Evolutionary conservation across 2,888 invertebrate genomes (phyloP), one percentile per base, ranked within the genome.

Genomic region (Apoderus coryli): DNA sequence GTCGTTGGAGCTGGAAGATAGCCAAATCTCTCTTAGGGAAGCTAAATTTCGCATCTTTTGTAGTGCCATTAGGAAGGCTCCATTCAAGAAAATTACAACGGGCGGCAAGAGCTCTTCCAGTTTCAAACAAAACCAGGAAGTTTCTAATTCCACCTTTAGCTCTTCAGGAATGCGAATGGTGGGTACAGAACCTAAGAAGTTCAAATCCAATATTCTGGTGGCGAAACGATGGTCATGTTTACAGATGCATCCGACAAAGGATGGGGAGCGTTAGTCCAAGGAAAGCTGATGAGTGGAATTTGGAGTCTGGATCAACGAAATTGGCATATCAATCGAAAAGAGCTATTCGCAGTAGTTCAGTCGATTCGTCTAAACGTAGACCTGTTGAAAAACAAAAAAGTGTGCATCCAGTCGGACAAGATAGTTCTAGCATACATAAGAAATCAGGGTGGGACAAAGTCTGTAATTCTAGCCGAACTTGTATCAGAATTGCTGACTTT

Each of bases 271-370:
- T 23, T 22, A 10, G 14, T 32, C 13, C n/a, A 14, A 14, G 14
- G 16, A n/a, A n/a, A n/a, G n/a, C n/a, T n/a, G n/a, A n/a, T n/a
- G n/a, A n/a, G n/a, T n/a, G n/a, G n/a, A n/a, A n/a, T n/a, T n/a
- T n/a, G n/a, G n/a, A n/a, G n/a, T n/a, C n/a, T n/a, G n/a, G n/a
- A n/a, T n/a, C n/a, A 41, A 25, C 19, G 15, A 14, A 5, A n/a
- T 6, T 41, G 40, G 38, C 42, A 42, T 25, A 37, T 42, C 14
- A 42, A 39, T 29, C 13, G 11, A 24, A 40, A 40, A 23, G 40
- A 40, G 23, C 9, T 41, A n/a, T 34, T 28, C 30, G 38, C 39
- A 7, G 35, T 42, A 6, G 31, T 22, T 10, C 27, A 16, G 6
- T 10, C 35, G 5, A 9, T 42, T 9, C 11, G 16, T 6, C 7